phyloP scores from a whole-genome alignment of 2,888 invertebrate species.

The Orthosia incerta region DNA sequence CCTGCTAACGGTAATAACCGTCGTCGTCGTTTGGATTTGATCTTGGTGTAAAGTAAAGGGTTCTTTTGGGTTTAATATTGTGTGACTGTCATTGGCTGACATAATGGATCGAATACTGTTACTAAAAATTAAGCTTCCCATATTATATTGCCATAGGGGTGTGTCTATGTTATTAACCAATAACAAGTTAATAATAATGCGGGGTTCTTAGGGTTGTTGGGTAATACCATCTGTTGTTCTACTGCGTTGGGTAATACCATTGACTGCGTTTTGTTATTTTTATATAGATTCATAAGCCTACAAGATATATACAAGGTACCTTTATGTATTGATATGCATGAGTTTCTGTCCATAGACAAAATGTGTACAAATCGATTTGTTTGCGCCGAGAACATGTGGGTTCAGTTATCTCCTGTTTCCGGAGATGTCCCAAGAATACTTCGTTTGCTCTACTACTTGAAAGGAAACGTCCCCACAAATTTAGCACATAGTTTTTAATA shows the following conservation, averaged over 20 bases:
- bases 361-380: no score
- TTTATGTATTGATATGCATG: background rate
- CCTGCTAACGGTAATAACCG: background rate
- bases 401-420: no score
- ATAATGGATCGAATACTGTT: background rate
- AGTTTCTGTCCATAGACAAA: background rate
- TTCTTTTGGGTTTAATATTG: background rate
- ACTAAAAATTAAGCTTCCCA: background rate
- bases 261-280: constrained; percentile 1
- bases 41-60: background rate
- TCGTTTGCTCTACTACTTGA: no score
- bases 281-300: background rate
- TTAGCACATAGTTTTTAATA: no score
- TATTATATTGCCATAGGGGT: no score
- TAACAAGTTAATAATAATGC: background rate
- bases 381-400: background rate
- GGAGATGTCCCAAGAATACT: no score
- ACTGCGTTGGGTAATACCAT: background rate
- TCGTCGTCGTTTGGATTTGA: background rate
- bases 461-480: no score
- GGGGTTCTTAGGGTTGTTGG: background rate
- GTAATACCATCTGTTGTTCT: background rate
- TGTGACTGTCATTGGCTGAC: constrained; percentile 7
- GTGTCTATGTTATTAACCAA: background rate
- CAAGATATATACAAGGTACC: background rate